These are phyloP conservation scores for Ceratothoa steindachneri DNA, from an alignment of 2,888 invertebrate species.

Conservation along the genomic window DNA sequence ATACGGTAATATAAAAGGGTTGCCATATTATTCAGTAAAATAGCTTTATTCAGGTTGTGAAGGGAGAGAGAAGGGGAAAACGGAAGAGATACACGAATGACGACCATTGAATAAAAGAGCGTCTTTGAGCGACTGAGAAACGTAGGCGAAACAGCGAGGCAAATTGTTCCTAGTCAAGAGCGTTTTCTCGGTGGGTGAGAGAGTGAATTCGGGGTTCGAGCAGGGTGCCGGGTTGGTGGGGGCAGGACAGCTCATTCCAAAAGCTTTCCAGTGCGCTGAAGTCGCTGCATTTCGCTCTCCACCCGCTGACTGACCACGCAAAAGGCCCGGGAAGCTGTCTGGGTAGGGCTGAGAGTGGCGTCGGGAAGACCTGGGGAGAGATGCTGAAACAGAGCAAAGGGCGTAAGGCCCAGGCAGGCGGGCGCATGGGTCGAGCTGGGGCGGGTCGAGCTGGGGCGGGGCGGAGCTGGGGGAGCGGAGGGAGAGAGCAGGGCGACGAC, in stretches of 20 bases:
- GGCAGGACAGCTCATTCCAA: background rate
- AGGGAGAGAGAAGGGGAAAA: background rate
- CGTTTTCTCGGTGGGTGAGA: background rate
- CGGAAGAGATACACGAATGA: background rate
- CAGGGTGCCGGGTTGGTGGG: background rate
- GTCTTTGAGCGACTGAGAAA: background rate
- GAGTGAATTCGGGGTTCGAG: no score
- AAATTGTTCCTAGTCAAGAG: background rate
- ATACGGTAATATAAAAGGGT: background rate
- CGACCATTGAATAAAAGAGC: background rate
- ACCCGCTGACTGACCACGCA: constrained; percentile 45
- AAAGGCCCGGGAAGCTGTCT: constrained; percentile 44
- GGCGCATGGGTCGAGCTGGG: constrained; percentile 19
- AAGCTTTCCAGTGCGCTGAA: constrained; percentile 35
- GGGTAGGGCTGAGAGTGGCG: constrained; percentile 43
- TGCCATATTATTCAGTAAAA: background rate
- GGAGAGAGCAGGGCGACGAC: background rate
- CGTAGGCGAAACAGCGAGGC: background rate
- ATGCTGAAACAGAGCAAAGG: constrained; percentile 46
- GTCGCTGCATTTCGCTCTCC: constrained; percentile 43
- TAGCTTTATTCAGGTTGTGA: background rate
- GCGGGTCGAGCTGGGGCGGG: constrained; percentile 10
- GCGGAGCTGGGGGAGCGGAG: background rate
- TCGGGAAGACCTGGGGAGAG: constrained; percentile 46
- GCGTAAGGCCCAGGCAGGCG: constrained; percentile 29